Base-by-base conservation (phyloP, 2,797 vertebrate species). In the Thalassophryne amazonica region DNA sequence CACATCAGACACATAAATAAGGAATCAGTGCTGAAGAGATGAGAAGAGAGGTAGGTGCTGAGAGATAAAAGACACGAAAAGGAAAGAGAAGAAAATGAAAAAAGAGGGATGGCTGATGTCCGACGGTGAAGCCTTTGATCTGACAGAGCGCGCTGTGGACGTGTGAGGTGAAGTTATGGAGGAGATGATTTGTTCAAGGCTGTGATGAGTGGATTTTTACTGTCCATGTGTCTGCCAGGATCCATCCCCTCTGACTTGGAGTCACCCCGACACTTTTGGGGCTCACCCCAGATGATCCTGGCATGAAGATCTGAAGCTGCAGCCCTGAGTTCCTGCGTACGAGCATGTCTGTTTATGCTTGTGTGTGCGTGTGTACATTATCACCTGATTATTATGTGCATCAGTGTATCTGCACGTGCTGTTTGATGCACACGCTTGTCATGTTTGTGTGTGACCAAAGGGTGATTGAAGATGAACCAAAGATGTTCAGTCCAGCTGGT, bases 111-210 rank as follows among this genome's bases (percentile, higher is more conserved):
- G 46, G 10, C 21, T 21, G 60, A 41, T 60, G 69, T 69, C 73
- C 60, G 47, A 50, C 65, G 11, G n/a, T n/a, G 25, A 21, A 13
- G 16, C 12, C 72, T 82, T 80, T 83, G 77, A 86, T 84, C 69
- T 82, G 78, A 81, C 51, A 40, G 39, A 46, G 45, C 36, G 50
- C 63, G 69, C 55, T 66, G 31, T 33, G 62, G 75, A 76, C 19
- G 69, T 73, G 71, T 66, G 78, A 69, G 65, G 60, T 65, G 41
- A 75, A 73, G 55, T 82, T 80, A 73, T 78, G 60, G 68, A 67
- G 16, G 57, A 53, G 70, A 80, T 80, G 83, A 79, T 88, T 86
- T 88, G 85, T 85, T 71, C 60, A 62, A 65, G 46, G 57, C 41
- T 13, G 57, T 23, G 69, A 76, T 77, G 76, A 81, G 67, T 59